Base-by-base conservation (phyloP, 2,888 invertebrate genomes). In the Cetonia aurata region DNA sequence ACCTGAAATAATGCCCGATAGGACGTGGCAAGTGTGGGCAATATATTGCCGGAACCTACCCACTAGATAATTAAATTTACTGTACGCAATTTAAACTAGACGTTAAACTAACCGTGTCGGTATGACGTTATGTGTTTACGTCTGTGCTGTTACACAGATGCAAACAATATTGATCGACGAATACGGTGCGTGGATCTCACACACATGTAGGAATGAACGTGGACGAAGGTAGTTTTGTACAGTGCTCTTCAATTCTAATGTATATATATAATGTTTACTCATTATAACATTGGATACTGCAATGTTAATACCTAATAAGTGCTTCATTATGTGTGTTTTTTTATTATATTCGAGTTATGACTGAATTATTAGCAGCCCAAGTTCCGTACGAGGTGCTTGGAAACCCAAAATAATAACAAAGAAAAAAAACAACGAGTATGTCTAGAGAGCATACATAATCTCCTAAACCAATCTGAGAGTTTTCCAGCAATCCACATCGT, bases 31-130 rank as follows among this genome's bases (percentile, higher is more conserved):
- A 6, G 25, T 31, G 53, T 10, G 12, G 25, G 53, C 31, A 53
- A 53, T 53, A 53, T 53, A 53, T 53, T 53, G 31, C 25, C 44
- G 10, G 6, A 12, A 19, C 31, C 53, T 53, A 53, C 53, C 31
- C 53, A 53, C 53, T 31, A 53, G 25, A 31, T 53, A 53, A 53
- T 53, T 53, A 53, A 53, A 53, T 53, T 53, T 53, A 31, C 53
- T 53, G 31, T 53, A 53, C 31, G 53, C 17, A 53, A 25, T 53
- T 53, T 31, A 53, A 25, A 31, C 31, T 53, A 25, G 6, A 53
- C 10, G 53, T 53, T 53, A 53, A 53, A 53, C 53, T 19, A 25
- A 53, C 53, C 53, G 31, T 53, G 53, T 53, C 31, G 25, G 53
- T 1, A 53, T 25, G 12, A 53, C 25, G 25, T 25, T 53, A 9